Base-by-base conservation (phyloP, 2,797 vertebrate genomes). In the Sebastes taczanowskii region DNA sequence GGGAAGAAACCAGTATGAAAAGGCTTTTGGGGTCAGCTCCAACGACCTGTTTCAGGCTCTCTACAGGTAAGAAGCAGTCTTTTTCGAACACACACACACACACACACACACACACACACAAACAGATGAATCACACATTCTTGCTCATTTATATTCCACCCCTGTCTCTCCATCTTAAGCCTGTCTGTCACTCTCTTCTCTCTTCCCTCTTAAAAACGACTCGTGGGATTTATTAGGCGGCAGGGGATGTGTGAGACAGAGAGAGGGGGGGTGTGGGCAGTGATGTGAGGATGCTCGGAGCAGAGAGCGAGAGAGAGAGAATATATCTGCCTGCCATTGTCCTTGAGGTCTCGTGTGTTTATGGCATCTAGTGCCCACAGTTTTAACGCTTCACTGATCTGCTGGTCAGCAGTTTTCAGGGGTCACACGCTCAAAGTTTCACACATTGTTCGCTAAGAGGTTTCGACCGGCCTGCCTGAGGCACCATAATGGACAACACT, bases 1-100 rank as follows among this genome's bases (percentile, higher is more conserved):
- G 85, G 97, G 97, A 35, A 94, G 71, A 85, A 97, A 96, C 86
- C 97, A 98, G 68, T 97, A 98, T 78, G 93, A 96, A 85, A 96
- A 93, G 90, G 96, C 95, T 13, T 97, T 98, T 81, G 96, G 97
- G 0, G 69, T 97, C 62, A 92, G 80, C 65, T 94, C 97, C 0
- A 74, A 93, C 46, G 96, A 97, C 34, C 91, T 97, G 81, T 99
- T 98, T 88, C 88, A 96, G 35, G 96, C 96, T 58, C 89, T 99
- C 81, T 98, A 98, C 96, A 97, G 97, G 98, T 98, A 92, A 93
- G 70, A 32, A 29, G 25, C 42, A 35, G 49, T 38, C 62, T 82
- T 49, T 38, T 42, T 75, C 25, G 2, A 11, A 29, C 32, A 71
- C 42, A 62, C 34, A 49, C 38, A 38, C 35, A 38, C 35, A 38